Evolutionary conservation across 2,797 vertebrate species (phyloP).

Genomic region (Amblyopsis hoosieri): DNA sequence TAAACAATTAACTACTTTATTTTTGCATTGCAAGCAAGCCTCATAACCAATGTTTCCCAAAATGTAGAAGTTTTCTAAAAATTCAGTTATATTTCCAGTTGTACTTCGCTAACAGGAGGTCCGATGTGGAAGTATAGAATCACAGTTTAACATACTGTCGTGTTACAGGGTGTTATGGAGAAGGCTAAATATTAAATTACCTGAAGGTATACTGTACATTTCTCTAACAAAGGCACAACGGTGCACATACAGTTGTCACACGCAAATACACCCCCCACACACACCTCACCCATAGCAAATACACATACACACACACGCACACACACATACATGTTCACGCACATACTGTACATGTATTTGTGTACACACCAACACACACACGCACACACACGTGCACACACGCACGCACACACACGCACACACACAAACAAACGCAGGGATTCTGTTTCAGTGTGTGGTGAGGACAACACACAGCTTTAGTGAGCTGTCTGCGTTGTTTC

Average conservation of each 20-base stretch:
- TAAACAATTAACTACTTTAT: too few species aligned
- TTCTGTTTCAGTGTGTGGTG: slow-evolving; percentile 27
- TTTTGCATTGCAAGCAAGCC: too few species aligned
- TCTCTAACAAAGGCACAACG: slow-evolving; percentile 39
- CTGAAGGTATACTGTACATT: slow-evolving; percentile 47
- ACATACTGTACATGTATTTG: slow-evolving; percentile 1
- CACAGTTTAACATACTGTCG: slow-evolving; percentile 33
- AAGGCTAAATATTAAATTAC: slow-evolving; percentile 52
- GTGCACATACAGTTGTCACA: slow-evolving; percentile 12
- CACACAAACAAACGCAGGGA: slow-evolving; percentile 7
- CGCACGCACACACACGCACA: slow-evolving; percentile 12
- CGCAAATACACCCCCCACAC: slow-evolving; percentile 26
- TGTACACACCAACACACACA: too few species aligned
- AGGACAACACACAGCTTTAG: slow-evolving; percentile 19
- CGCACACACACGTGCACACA: not conserved
- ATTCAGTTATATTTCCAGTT: slow-evolving; percentile 19
- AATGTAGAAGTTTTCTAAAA: slow-evolving; percentile 21
- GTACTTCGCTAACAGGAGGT: slow-evolving; percentile 15
- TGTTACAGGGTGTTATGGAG: slow-evolving; percentile 40
- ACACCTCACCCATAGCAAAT: not conserved
- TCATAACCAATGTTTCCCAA: not conserved
- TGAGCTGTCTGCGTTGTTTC: slow-evolving; percentile 38
- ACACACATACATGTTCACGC: slow-evolving; percentile 12
- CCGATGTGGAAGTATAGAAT: slow-evolving; percentile 31
- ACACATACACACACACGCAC: slow-evolving; percentile 16